Base-by-base conservation (phyloP, 2,888 invertebrate genomes). In the Ischnus inquisitorius region DNA sequence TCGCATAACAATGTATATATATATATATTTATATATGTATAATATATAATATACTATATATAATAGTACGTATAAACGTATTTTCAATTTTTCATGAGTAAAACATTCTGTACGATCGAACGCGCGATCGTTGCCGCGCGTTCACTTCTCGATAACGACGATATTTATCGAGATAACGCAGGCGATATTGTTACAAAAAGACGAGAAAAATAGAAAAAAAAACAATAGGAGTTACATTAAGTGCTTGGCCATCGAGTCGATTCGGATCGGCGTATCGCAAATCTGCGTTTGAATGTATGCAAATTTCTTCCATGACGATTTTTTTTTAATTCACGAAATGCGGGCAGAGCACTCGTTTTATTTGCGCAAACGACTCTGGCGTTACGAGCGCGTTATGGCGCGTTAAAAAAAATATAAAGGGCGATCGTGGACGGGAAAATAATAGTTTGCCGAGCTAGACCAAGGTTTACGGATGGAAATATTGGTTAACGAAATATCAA, bases 1-100 rank as follows among this genome's bases (percentile, higher is more conserved):
- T 84, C 87, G 87, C 82, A 83, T 87, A 91, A 89, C 88, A 89
- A 87, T 89, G 85, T 86, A 85, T 69, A 74, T 82, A n/a, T 72
- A 67, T 60, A 71, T 71, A 71, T 64, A 71, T 79, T 19, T 51
- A n/a, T 25, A 65, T 57, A 54, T 54, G n/a, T 60, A n/a, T 51
- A 46, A 16, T 60, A 74, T 65, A 75, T 43, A 75, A 81, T 78
- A 51, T 68, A 46, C 68, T 81, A 14, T 77, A 65, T 48, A 28
- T 48, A 77, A 68, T 68, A 81, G 48, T 83, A 64, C 80, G 80
- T 75, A 43, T 69, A 65, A 14, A 76, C 57, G 72, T 68, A 78
- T 74, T n/a, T n/a, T 82, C 67, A 22, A 60, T 65, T 57, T 60
- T 68, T 72, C 57, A 41, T 54, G 69, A 60, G 43, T 57, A 72